Percentiles rank a stretch among this genome's conserved stretches.
Conservation (phyloP, 2,797 vertebrate species). For the Channa striata region DNA sequence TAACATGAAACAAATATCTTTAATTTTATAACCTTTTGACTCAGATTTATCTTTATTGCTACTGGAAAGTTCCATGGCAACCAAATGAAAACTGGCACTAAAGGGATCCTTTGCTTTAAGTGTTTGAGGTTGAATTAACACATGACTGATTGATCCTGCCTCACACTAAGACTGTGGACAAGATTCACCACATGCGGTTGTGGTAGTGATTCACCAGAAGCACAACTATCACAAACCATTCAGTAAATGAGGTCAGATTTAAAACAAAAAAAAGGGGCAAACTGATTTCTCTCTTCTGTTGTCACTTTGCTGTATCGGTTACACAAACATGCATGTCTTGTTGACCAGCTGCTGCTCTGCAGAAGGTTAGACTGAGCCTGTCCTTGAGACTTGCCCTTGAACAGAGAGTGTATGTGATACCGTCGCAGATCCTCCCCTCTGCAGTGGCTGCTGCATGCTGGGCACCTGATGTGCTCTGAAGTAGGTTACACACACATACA, state of each 20-base stretch:
- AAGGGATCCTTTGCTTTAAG: neutral
- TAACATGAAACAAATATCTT: neutral
- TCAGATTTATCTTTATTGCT: neutral
- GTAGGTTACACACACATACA: conserved; percentile 64
- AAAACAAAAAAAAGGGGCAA: neutral
- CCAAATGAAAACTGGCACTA: neutral
- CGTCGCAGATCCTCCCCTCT: conserved; percentile 76
- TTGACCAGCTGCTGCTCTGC: conserved; percentile 45
- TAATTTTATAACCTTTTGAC: neutral
- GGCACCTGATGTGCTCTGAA: conserved; percentile 75
- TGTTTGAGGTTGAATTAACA: neutral
- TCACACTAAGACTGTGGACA: neutral
- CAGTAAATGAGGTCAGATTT: conserved; percentile 20
- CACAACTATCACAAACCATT: neutral
- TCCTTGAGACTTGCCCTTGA: conserved; percentile 79
- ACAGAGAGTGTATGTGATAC: conserved; percentile 43
- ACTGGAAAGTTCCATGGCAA: conserved; percentile 9
- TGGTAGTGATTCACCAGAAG: conserved; percentile 3
- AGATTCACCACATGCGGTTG: conserved; percentile 2
- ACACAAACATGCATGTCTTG: neutral
- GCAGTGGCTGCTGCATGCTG: conserved; percentile 77
- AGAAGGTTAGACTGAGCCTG: conserved; percentile 43
- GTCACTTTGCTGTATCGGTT: neutral
- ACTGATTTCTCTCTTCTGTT: neutral
- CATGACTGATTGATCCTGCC: conserved; percentile 5